Conservation (phyloP, 1,140 invertebrate genomes). For the Ericerus pela region DNA sequence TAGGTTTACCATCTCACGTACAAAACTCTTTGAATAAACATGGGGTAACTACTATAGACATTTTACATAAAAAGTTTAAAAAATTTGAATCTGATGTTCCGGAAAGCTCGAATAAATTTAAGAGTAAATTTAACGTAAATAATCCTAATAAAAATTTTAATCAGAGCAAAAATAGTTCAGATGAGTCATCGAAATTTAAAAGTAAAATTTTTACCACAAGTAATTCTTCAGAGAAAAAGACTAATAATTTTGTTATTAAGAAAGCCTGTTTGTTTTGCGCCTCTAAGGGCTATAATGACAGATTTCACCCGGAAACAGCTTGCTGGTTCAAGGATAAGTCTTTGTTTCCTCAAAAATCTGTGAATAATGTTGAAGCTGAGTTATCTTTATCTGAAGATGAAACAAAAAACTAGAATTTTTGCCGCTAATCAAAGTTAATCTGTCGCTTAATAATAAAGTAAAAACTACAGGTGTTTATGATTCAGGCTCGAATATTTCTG, state of each 20-base stretch:
- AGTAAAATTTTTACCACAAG: constrained; percentile 24
- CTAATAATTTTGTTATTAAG: too few species aligned
- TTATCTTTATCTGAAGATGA: neutral
- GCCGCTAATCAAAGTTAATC: constrained; percentile 13
- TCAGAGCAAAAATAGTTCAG: constrained; percentile 22
- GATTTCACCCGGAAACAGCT: constrained; percentile 23
- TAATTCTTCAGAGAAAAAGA: constrained; percentile 21
- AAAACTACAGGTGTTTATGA: constrained; percentile 14
- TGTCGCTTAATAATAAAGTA: constrained; percentile 4
- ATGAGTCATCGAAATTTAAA: constrained; percentile 27
- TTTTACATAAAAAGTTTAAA: too few species aligned
- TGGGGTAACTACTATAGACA: too few species aligned
- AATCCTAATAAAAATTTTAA: constrained; percentile 22
- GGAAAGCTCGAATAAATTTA: too few species aligned
- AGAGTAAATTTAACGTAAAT: constrained; percentile 26
- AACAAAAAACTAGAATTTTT: constrained; percentile 13
- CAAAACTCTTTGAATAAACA: too few species aligned
- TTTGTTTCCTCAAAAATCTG: too few species aligned
- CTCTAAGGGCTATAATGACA: too few species aligned
- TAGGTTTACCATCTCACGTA: too few species aligned
- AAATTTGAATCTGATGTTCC: constrained; percentile 28
- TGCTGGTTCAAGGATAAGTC: constrained; percentile 25
- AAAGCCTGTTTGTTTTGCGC: too few species aligned
- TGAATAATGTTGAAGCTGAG: neutral
- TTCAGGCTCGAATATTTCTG: constrained; percentile 16